A percentile compares a stretch with the other conserved stretches of the same genome.
Conservation (phyloP, 1,140 invertebrate species). For the Hylaeus volcanicus region DNA sequence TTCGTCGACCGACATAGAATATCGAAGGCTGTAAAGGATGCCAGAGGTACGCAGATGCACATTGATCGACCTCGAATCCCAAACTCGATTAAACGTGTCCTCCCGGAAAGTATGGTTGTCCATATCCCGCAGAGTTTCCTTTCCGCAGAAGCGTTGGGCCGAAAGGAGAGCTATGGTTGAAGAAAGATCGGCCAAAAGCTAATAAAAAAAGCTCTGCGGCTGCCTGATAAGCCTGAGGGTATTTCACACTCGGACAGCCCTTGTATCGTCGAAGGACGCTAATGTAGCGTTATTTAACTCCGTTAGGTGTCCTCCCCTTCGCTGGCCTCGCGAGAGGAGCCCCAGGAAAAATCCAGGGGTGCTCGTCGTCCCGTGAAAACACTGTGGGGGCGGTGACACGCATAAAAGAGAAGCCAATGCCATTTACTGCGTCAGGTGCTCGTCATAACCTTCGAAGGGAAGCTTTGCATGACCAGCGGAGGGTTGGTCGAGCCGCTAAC, state of each 20-base stretch:
- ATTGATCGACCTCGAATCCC: slow-evolving; percentile 10
- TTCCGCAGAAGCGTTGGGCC: not conserved
- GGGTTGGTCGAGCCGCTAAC: not conserved
- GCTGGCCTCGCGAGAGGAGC: slow-evolving; percentile 24
- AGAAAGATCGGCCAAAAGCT: slow-evolving; percentile 30
- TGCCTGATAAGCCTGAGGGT: slow-evolving; percentile 78
- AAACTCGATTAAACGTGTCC: slow-evolving; percentile 43
- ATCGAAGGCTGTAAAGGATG: not conserved
- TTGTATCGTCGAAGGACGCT: slow-evolving; percentile 72
- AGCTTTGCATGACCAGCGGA: not conserved
- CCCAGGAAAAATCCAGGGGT: slow-evolving; percentile 70
- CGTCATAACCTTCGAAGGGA: slow-evolving; percentile 3
- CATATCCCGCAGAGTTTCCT: slow-evolving; percentile 18
- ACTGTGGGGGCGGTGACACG: slow-evolving; percentile 76
- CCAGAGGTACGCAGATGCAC: not conserved
- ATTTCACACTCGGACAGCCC: slow-evolving; percentile 80
- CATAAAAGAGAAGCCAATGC: slow-evolving; percentile 73
- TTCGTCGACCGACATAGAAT: not conserved
- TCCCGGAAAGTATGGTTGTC: slow-evolving; percentile 13
- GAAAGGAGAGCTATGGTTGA: not conserved
- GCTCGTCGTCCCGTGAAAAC: slow-evolving; percentile 79
- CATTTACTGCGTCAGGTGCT: slow-evolving; percentile 60
- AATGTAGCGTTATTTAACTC: slow-evolving; percentile 81
- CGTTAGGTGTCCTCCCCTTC: slow-evolving; percentile 70
- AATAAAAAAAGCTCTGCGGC: slow-evolving; percentile 72